Evolutionary conservation across 2,113 vertebrate species (phyloP).

Genomic region (Callithrix jacchus): DNA sequence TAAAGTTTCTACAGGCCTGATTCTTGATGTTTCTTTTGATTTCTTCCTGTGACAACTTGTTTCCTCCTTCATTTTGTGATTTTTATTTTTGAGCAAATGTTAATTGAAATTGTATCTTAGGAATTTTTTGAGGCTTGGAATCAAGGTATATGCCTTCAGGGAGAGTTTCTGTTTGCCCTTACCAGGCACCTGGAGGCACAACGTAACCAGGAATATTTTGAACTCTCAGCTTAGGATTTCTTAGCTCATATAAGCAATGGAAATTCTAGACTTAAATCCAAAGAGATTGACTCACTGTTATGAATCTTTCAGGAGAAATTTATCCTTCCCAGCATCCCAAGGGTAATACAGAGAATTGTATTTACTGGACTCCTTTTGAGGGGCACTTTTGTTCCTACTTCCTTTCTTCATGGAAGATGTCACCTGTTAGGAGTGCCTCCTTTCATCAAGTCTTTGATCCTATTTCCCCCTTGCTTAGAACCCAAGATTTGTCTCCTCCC

Average conservation of each 20-base stretch:
- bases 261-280: slow-evolving; percentile 32
- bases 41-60: background rate
- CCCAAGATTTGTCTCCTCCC: slow-evolving; percentile 2
- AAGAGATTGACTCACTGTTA: background rate
- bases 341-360: background rate
- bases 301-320: slow-evolving; percentile 48
- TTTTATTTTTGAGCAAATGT: background rate
- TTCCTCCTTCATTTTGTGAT: slow-evolving; percentile 43
- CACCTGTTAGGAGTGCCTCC: background rate
- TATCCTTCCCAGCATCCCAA: background rate
- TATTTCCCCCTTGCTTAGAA: background rate
- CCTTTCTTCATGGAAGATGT: background rate
- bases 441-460: slow-evolving; percentile 3
- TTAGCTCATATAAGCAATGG: background rate
- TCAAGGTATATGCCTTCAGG: background rate
- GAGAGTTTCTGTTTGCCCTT: background rate
- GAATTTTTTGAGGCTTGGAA: slow-evolving; percentile 14
- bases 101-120: background rate
- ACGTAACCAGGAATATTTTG: background rate
- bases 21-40: slow-evolving; percentile 13
- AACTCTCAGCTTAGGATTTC: slow-evolving; percentile 34
- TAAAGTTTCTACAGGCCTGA: background rate
- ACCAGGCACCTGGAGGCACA: background rate
- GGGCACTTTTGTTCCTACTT: background rate
- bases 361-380: background rate